A percentile compares a stretch with the other conserved stretches of the same genome.
phyloP scores from a whole-genome alignment of 1,140 invertebrate species.

The Leptonema lineaticorne region DNA sequence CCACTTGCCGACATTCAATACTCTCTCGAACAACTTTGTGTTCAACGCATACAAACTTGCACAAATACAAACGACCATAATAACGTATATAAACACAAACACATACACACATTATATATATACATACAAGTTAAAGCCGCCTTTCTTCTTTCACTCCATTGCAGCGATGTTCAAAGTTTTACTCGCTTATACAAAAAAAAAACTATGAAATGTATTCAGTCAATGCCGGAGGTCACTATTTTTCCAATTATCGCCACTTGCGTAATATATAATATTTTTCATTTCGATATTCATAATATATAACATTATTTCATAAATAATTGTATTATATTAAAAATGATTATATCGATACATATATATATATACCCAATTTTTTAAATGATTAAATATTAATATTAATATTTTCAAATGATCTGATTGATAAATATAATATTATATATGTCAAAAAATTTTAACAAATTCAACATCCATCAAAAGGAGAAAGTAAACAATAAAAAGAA shows the following conservation, averaged over 20 bases:
- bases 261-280: too few species aligned
- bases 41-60: slow-evolving; percentile 4
- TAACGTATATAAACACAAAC: background rate
- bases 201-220: background rate
- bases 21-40: slow-evolving; percentile 6
- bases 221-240: background rate
- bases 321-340: too few species aligned
- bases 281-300: too few species aligned
- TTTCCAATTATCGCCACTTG: slow-evolving; percentile 4
- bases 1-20: slow-evolving; percentile 32
- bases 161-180: slow-evolving; percentile 26
- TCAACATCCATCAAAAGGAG: slow-evolving; percentile 4
- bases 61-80: background rate
- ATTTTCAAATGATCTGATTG: too few species aligned
- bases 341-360: too few species aligned
- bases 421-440: too few species aligned
- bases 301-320: too few species aligned
- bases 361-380: too few species aligned
- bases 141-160: slow-evolving; percentile 30
- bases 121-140: too few species aligned
- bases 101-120: background rate
- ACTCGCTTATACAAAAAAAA: background rate
- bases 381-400: too few species aligned
- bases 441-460: slow-evolving; percentile 15
- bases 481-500: too few species aligned